Evolutionary conservation across 1,140 invertebrate genomes (phyloP).

Genomic region (Geopemphigus sp.): DNA sequence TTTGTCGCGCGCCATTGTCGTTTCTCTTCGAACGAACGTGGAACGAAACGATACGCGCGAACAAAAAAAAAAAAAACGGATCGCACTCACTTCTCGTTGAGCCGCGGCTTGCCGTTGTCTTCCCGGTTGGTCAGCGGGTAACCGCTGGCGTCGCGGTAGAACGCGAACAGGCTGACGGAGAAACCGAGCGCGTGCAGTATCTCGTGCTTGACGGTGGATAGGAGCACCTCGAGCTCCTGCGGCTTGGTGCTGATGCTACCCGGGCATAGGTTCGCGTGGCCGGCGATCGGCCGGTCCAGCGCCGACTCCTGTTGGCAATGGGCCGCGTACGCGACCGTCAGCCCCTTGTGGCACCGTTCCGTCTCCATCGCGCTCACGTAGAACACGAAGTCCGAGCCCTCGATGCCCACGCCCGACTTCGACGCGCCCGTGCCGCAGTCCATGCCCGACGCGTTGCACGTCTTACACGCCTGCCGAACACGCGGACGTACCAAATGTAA

Average conservation of each 20-base stretch:
- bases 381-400: constrained; percentile 90
- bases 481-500: too few relatives aligned
- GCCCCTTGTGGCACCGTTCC: constrained; percentile 80
- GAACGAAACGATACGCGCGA: too few relatives aligned
- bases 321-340: constrained; percentile 95
- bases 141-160: constrained; percentile 83
- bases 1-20: too few relatives aligned
- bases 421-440: constrained; percentile 65
- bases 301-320: constrained; percentile 96
- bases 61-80: too few relatives aligned
- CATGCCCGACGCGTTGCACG: constrained; percentile 80
- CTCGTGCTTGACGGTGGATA: constrained; percentile 98
- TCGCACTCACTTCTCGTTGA: constrained; percentile 76
- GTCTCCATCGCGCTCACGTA: constrained; percentile 95
- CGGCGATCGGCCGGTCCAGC: constrained; percentile 94
- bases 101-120: constrained; percentile 80
- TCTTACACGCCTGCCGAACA: constrained; percentile 78
- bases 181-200: constrained; percentile 97
- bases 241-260: constrained; percentile 89
- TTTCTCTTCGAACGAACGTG: too few relatives aligned
- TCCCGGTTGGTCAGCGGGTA: constrained; percentile 78
- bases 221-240: constrained; percentile 86
- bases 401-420: constrained; percentile 65
- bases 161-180: constrained; percentile 91
- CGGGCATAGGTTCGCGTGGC: constrained; percentile 97